These are phyloP conservation scores for Meloe dianella DNA, from an alignment of 2,888 invertebrate species.

Conservation along the genomic window DNA sequence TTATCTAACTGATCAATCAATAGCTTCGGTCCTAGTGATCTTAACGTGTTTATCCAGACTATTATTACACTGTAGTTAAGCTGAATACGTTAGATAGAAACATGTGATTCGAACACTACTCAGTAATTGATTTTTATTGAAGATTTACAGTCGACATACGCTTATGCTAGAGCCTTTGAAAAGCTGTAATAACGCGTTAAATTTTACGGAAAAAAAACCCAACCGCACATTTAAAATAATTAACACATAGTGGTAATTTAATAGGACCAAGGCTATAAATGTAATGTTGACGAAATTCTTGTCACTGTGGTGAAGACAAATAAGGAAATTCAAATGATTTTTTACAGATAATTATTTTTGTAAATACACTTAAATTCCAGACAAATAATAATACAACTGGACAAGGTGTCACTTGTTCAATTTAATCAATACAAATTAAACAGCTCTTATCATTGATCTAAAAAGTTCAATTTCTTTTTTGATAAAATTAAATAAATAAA, in stretches of 20 bases:
- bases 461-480: background rate
- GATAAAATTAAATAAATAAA: background rate
- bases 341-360: constrained; percentile 22
- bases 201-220: constrained; percentile 14
- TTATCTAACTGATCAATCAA: too few relatives aligned
- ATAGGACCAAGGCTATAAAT: constrained; percentile 9
- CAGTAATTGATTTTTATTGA: too few relatives aligned
- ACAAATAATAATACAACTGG: background rate
- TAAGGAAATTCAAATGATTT: constrained; percentile 21
- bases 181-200: background rate
- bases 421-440: constrained; percentile 3
- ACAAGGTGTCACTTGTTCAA: constrained; percentile 1
- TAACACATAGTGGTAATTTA: constrained; percentile 27
- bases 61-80: too few relatives aligned
- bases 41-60: too few relatives aligned
- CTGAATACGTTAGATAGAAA: too few relatives aligned
- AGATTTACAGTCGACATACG: too few relatives aligned
- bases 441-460: background rate
- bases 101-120: too few relatives aligned
- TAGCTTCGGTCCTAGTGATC: too few relatives aligned
- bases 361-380: constrained; percentile 29
- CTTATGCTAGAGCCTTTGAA: background rate
- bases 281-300: constrained; percentile 8
- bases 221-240: constrained; percentile 30
- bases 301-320: constrained; percentile 7